phyloP scores from a whole-genome alignment of 2,113 vertebrate species.

The human region DNA sequence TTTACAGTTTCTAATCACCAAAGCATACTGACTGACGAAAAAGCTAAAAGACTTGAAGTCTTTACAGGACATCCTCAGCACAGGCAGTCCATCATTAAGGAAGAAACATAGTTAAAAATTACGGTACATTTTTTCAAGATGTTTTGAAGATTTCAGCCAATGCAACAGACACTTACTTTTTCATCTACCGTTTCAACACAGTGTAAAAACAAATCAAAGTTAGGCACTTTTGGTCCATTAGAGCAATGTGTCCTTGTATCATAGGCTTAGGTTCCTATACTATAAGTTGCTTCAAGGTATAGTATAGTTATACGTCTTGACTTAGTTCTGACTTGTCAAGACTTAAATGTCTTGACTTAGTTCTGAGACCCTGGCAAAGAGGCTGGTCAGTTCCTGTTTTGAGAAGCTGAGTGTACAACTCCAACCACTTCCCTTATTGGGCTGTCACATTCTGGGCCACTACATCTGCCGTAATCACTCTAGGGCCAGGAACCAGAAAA shows the following conservation, averaged over 20 bases:
- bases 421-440: no score
- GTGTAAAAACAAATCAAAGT: conserved; percentile 48
- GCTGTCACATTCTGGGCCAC: not conserved
- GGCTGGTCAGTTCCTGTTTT: not conserved
- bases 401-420: not conserved
- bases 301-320: not conserved
- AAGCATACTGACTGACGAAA: not conserved
- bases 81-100: not conserved
- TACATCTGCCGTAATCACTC: not conserved
- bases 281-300: not conserved
- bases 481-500: not conserved
- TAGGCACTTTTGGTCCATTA: conserved; percentile 34
- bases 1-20: not conserved
- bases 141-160: conserved; percentile 50
- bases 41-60: not conserved
- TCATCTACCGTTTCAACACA: conserved; percentile 56
- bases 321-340: no score
- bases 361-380: not conserved
- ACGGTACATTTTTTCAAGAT: conserved; percentile 31
- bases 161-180: conserved; percentile 35
- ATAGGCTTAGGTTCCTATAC: not conserved
- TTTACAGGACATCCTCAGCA: conserved; percentile 4
- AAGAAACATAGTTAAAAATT: conserved; percentile 36
- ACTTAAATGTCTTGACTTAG: not conserved
- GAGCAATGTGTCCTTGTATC: not conserved